These are phyloP conservation scores for Chondrilla cf. caribensis DNA, from an alignment of 37 sponge, comb jelly and placozoan species.

Conservation along the genomic window DNA sequence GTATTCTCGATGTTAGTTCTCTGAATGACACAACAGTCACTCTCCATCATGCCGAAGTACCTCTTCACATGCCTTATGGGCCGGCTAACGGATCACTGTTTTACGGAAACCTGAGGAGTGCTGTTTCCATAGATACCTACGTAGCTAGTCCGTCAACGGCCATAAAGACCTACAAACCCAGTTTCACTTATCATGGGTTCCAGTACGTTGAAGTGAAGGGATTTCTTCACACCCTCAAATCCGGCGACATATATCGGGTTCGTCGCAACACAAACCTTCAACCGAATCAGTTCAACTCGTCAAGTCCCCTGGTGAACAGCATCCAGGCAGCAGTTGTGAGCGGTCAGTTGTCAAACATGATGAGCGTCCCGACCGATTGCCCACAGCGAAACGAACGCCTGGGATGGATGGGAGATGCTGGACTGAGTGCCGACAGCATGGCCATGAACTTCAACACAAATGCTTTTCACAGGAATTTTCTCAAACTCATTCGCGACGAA, in stretches of 20 bases:
- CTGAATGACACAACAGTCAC: neutral
- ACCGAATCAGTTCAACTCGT: slow-evolving; percentile 34
- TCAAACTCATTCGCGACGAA: slow-evolving; percentile 50
- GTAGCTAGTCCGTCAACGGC: neutral
- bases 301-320: slow-evolving; percentile 29
- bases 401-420: slow-evolving; percentile 84
- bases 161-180: slow-evolving; percentile 31
- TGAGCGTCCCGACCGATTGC: slow-evolving; percentile 74
- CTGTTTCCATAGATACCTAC: slow-evolving; percentile 41
- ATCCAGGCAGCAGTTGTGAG: slow-evolving; percentile 44
- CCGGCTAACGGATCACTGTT: slow-evolving; percentile 45
- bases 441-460: slow-evolving; percentile 55
- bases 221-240: slow-evolving; percentile 21
- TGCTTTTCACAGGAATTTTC: slow-evolving; percentile 36
- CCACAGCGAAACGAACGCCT: slow-evolving; percentile 65
- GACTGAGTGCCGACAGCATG: slow-evolving; percentile 60
- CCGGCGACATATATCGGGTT: slow-evolving; percentile 34
- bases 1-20: neutral
- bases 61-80: slow-evolving; percentile 58
- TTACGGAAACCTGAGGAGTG: slow-evolving; percentile 47
- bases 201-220: slow-evolving; percentile 61
- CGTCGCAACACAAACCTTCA: slow-evolving; percentile 23
- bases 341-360: slow-evolving; percentile 62
- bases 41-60: slow-evolving; percentile 54
- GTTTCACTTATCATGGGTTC: slow-evolving; percentile 73